Evolutionary conservation across 1,140 invertebrate species (phyloP).

Genomic region (Maniola jurtina): DNA sequence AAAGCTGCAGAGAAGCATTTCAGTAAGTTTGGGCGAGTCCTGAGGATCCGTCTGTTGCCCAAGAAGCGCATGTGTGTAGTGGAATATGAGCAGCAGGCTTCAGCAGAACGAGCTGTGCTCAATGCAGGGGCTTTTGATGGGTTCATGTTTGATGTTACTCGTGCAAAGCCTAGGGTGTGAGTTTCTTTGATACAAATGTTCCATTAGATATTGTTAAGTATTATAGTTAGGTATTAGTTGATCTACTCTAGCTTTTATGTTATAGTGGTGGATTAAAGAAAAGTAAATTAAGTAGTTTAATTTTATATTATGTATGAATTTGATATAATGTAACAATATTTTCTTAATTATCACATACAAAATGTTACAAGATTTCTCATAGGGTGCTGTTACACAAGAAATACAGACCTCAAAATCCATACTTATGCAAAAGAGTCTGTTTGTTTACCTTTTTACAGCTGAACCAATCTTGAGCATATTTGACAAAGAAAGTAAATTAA

Average conservation of each 20-base stretch:
- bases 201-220: not conserved
- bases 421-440: not conserved
- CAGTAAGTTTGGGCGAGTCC: constrained; percentile 81
- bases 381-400: no score
- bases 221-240: not conserved
- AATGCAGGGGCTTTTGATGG: constrained; percentile 81
- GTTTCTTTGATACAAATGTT: constrained; percentile 25
- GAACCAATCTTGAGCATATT: not conserved
- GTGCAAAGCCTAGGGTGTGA: constrained; percentile 69
- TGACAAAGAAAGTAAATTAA: not conserved
- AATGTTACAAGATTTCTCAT: no score
- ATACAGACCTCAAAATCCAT: no score
- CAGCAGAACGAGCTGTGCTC: constrained; percentile 79
- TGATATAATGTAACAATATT: no score
- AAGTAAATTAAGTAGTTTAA: no score
- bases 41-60: constrained; percentile 81
- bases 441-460: not conserved
- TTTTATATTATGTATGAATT: no score
- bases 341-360: not conserved
- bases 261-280: no score
- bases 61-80: constrained; percentile 81
- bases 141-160: constrained; percentile 80
- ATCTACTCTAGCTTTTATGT: not conserved
- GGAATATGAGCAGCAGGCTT: constrained; percentile 80
- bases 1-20: constrained; percentile 82